These are phyloP conservation scores for Phortica variegata DNA, from an alignment of 1,140 invertebrate species.

Conservation along the genomic window DNA sequence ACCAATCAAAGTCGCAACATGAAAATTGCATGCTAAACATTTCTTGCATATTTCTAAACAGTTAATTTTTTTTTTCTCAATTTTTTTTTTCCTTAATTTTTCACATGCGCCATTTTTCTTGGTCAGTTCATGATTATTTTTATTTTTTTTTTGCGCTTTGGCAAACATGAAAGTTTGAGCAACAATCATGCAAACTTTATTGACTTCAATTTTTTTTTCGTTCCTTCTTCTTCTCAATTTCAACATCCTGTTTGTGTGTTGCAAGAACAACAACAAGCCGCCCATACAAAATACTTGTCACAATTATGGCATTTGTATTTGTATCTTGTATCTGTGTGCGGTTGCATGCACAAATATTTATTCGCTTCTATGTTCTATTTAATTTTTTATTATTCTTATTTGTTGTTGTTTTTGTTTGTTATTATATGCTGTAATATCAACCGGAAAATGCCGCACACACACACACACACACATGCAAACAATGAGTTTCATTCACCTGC, in stretches of 20 bases:
- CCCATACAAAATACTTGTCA: too few relatives aligned
- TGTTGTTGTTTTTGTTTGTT: conserved; percentile 10
- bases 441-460: conserved; percentile 8
- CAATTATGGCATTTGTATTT: conserved; percentile 15
- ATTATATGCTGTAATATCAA: conserved; percentile 25
- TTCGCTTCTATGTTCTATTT: not conserved
- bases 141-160: too few relatives aligned
- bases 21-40: conserved; percentile 15
- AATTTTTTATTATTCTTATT: conserved; percentile 18
- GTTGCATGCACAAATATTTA: not conserved
- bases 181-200: too few relatives aligned
- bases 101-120: too few relatives aligned
- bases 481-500: conserved; percentile 35
- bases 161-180: too few relatives aligned
- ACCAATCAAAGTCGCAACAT: conserved; percentile 37
- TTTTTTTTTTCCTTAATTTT: too few relatives aligned
- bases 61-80: too few relatives aligned
- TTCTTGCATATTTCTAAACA: conserved; percentile 14
- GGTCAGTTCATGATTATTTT: too few relatives aligned
- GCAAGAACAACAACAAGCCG: too few relatives aligned
- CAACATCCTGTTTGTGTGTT: too few relatives aligned
- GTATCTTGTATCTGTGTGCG: conserved; percentile 12
- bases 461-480: conserved; percentile 9
- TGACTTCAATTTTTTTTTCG: too few relatives aligned
- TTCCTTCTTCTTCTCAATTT: too few relatives aligned